Percentiles rank a stretch among this genome's conserved stretches.
Evolutionary conservation across 1,140 invertebrate species (phyloP).

Genomic region (Tetragnatha versicolor): DNA sequence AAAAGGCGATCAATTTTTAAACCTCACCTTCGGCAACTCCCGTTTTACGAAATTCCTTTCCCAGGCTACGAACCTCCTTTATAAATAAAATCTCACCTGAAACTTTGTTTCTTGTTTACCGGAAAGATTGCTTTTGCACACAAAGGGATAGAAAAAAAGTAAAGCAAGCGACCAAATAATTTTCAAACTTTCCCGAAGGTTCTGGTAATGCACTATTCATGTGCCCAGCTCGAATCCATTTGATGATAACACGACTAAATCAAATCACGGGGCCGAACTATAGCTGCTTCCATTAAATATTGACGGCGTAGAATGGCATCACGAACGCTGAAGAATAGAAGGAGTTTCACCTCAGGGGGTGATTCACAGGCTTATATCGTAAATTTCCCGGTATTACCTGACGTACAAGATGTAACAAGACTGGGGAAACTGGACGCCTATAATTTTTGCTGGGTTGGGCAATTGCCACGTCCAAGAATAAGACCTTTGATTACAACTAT

Average conservation of each 20-base stretch:
- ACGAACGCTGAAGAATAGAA: slow-evolving; percentile 12
- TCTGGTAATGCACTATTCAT: slow-evolving; percentile 8
- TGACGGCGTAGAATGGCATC: slow-evolving; percentile 21
- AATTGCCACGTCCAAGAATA: slow-evolving; percentile 11
- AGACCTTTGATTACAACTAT: too few relatives aligned
- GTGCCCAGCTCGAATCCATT: background rate
- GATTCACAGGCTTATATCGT: background rate
- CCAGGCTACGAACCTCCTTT: too few relatives aligned
- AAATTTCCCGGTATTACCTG: slow-evolving; percentile 12
- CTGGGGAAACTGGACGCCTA: background rate
- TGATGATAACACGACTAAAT: slow-evolving; percentile 10
- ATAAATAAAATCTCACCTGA: too few relatives aligned
- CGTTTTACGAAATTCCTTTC: too few relatives aligned
- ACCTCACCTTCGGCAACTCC: too few relatives aligned
- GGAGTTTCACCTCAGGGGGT: slow-evolving; percentile 1
- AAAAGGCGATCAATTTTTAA: too few relatives aligned
- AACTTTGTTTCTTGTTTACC: too few relatives aligned
- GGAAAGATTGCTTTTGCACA: too few relatives aligned
- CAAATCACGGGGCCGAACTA: background rate
- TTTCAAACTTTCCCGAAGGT: background rate
- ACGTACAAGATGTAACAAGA: background rate
- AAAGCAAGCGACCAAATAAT: background rate
- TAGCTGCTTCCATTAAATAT: slow-evolving; percentile 22
- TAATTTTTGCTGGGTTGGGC: slow-evolving; percentile 20
- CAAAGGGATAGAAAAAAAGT: too few relatives aligned